Evolutionary conservation across 2,888 invertebrate genomes (phyloP).

Genomic region (Ochropleura leucogaster): DNA sequence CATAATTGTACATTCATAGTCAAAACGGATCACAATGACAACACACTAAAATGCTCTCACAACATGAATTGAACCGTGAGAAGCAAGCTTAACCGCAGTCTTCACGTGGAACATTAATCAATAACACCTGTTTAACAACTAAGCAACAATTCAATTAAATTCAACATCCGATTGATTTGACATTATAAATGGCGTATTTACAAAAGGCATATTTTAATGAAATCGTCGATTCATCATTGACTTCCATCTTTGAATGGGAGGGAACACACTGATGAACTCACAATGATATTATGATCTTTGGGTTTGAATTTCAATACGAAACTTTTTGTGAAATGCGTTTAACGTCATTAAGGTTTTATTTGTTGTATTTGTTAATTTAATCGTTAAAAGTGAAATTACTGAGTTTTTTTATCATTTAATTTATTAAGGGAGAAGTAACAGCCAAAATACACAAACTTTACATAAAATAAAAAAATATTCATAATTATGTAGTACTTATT

Average conservation of each 20-base stretch:
- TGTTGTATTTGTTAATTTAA: background rate
- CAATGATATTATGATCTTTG: background rate
- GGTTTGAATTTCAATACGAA: background rate
- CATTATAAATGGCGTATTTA: conserved; percentile 49
- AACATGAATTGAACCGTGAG: conserved; percentile 3
- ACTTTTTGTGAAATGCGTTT: background rate
- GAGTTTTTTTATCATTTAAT: too few relatives aligned
- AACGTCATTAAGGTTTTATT: background rate
- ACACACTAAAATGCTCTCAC: background rate
- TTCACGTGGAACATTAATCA: conserved; percentile 49
- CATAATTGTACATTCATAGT: background rate
- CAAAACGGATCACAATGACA: background rate
- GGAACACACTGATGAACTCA: background rate
- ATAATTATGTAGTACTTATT: too few relatives aligned
- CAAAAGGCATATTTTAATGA: conserved; percentile 34
- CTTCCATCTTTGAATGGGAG: conserved; percentile 5
- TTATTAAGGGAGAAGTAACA: too few relatives aligned
- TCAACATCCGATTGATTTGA: conserved; percentile 39
- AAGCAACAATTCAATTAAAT: conserved; percentile 47
- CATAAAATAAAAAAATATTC: too few relatives aligned
- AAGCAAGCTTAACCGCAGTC: conserved; percentile 16
- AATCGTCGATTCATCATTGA: conserved; percentile 34
- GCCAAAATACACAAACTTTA: too few relatives aligned
- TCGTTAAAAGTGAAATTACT: background rate
- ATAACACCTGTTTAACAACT: conserved; percentile 41